These are phyloP conservation scores for Falco punctatus DNA, from an alignment of 2,113 vertebrate species.

Conservation along the genomic window DNA sequence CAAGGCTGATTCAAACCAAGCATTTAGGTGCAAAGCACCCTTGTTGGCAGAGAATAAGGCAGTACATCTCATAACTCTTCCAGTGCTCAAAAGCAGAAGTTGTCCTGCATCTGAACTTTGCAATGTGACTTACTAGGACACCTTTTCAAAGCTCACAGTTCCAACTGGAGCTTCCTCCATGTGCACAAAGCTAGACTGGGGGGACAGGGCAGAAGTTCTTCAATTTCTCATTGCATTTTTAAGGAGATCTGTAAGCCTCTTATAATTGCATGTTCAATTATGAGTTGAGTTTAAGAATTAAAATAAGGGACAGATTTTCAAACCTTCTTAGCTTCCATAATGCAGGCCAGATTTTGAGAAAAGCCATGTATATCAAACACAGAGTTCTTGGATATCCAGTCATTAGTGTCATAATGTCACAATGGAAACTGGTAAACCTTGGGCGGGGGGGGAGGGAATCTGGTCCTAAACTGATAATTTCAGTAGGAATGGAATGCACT, in stretches of 20 bases:
- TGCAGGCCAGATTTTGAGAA: not conserved
- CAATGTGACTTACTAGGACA: not conserved
- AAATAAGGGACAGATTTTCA: not conserved
- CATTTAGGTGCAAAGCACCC: not conserved
- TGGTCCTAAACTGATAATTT: not conserved
- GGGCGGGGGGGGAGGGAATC: too few species aligned
- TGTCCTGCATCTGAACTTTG: not conserved
- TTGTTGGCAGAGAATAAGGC: not conserved
- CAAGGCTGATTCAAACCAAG: not conserved
- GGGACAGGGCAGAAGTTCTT: not conserved
- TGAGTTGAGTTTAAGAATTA: not conserved
- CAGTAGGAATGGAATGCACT: not conserved
- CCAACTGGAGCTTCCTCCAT: not conserved
- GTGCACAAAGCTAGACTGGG: not conserved
- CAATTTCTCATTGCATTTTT: not conserved
- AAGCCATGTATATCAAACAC: not conserved
- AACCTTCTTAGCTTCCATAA: not conserved
- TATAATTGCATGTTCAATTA: not conserved
- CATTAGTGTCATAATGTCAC: not conserved
- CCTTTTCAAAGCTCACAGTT: not conserved
- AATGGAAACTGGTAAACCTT: not conserved
- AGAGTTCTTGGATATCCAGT: not conserved
- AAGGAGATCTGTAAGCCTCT: not conserved
- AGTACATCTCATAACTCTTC: not conserved
- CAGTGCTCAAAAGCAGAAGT: not conserved